Conservation (phyloP, 2,797 vertebrate genomes). For the Hipposideros larvatus region DNA sequence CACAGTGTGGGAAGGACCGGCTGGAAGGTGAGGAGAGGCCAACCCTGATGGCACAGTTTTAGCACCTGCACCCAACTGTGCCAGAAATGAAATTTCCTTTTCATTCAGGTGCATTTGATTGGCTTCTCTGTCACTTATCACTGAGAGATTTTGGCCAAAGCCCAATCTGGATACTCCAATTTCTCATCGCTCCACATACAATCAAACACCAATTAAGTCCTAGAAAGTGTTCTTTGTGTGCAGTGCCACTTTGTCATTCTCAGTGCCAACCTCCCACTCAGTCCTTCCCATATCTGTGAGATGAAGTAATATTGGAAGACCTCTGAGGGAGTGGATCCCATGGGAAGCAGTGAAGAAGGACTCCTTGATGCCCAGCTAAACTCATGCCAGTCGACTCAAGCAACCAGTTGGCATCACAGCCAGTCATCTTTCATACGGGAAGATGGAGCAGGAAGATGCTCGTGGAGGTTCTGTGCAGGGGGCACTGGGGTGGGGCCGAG, state of each 20-base stretch:
- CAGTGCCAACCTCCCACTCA: neutral
- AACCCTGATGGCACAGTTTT: neutral
- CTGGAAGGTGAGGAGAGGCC: no score
- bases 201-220: neutral
- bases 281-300: no score
- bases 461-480: neutral
- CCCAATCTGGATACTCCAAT: no score
- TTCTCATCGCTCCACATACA: neutral
- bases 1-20: fast-evolving
- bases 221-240: neutral
- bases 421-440: neutral
- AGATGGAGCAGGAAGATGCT: neutral
- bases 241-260: neutral
- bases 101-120: neutral
- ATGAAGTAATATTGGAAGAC: neutral
- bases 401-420: no score
- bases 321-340: neutral
- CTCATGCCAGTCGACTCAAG: no score
- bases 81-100: neutral
- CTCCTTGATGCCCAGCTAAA: neutral
- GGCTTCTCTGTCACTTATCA: neutral
- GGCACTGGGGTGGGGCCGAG: neutral
- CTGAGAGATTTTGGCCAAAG: neutral
- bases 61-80: no score
- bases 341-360: neutral